Percentiles rank a stretch among this genome's conserved stretches.
Evolutionary conservation across 2,888 invertebrate genomes (phyloP).

Genomic region (Cephus nigrinus): DNA sequence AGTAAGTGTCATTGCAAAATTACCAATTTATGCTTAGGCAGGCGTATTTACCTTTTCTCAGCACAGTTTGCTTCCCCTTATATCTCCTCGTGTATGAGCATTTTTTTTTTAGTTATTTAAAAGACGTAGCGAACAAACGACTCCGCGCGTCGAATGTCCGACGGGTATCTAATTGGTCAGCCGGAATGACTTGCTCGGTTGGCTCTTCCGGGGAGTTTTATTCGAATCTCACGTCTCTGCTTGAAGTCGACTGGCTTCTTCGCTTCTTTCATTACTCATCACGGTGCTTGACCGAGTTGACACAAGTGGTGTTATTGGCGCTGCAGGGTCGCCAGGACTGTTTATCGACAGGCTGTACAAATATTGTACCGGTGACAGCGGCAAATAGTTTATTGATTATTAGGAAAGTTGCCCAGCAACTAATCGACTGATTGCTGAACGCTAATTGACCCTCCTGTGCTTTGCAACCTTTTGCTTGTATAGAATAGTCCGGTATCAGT

Average conservation of each 20-base stretch:
- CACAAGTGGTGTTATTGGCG: slow-evolving; percentile 55
- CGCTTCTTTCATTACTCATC: slow-evolving; percentile 47
- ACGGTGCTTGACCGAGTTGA: slow-evolving; percentile 55
- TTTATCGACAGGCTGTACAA: slow-evolving; percentile 58
- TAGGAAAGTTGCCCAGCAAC: slow-evolving; percentile 36
- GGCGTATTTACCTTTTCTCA: not conserved
- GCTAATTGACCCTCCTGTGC: not conserved
- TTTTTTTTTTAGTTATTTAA: not conserved
- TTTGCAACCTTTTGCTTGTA: not conserved
- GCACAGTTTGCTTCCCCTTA: not conserved
- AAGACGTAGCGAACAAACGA: not conserved
- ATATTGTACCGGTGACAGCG: slow-evolving; percentile 53
- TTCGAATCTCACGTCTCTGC: not conserved
- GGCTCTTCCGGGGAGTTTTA: not conserved
- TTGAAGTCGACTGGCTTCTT: slow-evolving; percentile 12
- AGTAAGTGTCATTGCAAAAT: not conserved
- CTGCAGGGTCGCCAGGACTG: slow-evolving; percentile 46
- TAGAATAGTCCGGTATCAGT: not conserved
- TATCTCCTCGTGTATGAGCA: not conserved
- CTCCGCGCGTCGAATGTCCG: not conserved
- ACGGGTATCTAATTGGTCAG: not conserved
- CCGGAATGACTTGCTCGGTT: not conserved
- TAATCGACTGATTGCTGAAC: not conserved
- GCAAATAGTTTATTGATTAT: slow-evolving; percentile 52
- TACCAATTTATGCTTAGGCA: not conserved